A percentile compares a stretch with the other conserved stretches of the same genome.
Conservation (phyloP, 2,797 vertebrate genomes). For the Chromobotia macracanthus region DNA sequence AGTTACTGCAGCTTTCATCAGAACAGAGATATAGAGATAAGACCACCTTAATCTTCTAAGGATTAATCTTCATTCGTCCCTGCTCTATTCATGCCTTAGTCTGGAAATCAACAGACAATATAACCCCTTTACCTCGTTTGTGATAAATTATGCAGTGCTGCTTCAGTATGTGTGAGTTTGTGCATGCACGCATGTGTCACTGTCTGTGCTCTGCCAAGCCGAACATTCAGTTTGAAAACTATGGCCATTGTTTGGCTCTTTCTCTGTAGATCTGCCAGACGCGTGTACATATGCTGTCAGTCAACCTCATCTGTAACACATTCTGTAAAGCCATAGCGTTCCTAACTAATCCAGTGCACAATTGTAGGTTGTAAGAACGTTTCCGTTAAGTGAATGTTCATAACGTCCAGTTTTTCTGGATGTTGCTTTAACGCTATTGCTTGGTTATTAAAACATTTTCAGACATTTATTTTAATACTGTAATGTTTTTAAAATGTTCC, state of each 20-base stretch:
- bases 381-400: too few species aligned
- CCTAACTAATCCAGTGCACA: slow-evolving; percentile 8
- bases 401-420: too few species aligned
- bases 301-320: slow-evolving; percentile 36
- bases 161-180: slow-evolving; percentile 6
- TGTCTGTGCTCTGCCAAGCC: slow-evolving; percentile 42
- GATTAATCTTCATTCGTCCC: background rate
- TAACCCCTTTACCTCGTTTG: slow-evolving; percentile 32
- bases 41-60: background rate
- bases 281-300: slow-evolving; percentile 40
- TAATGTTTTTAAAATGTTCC: too few species aligned
- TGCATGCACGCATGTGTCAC: slow-evolving; percentile 8
- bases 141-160: slow-evolving; percentile 38
- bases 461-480: too few species aligned
- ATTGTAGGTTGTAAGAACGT: too few species aligned
- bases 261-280: slow-evolving; percentile 47
- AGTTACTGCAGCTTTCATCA: background rate
- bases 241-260: slow-evolving; percentile 50
- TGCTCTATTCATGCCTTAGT: background rate
- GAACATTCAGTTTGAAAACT: slow-evolving; percentile 51
- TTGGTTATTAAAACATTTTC: too few species aligned
- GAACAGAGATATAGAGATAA: background rate
- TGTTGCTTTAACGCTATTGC: too few species aligned
- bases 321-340: slow-evolving; percentile 20
- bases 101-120: slow-evolving; percentile 2